Conservation (phyloP, 2,888 invertebrate genomes). For the Cantharis rufa region DNA sequence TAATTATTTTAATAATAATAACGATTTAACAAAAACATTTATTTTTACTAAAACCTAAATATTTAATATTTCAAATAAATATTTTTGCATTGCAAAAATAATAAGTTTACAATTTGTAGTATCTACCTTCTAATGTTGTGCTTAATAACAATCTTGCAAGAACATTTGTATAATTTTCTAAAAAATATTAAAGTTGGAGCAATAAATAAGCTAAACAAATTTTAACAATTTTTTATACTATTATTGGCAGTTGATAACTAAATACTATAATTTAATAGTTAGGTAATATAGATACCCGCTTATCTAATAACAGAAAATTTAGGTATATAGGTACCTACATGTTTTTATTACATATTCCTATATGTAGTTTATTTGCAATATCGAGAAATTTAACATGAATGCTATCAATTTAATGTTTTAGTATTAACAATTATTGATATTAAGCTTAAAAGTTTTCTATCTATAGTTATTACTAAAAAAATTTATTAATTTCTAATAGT, state of each 20-base stretch:
- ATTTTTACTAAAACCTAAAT: not conserved
- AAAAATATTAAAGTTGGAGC: not conserved
- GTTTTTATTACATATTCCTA: not conserved
- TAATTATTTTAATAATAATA: not conserved
- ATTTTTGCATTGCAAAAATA: not conserved
- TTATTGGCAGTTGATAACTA: slow-evolving; percentile 25
- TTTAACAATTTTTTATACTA: slow-evolving; percentile 12
- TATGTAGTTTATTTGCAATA: not conserved
- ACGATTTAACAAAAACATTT: not conserved
- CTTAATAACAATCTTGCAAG: not conserved
- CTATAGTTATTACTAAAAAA: not conserved
- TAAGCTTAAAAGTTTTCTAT: slow-evolving; percentile 21
- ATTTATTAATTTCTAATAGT: not conserved
- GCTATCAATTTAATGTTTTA: slow-evolving; percentile 16
- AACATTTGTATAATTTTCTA: not conserved
- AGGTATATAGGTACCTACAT: not conserved
- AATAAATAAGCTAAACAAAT: not conserved
- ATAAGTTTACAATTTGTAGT: not conserved
- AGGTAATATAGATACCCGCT: not conserved
- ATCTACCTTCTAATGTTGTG: not conserved
- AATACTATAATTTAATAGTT: slow-evolving; percentile 2
- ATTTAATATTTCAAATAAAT: not conserved
- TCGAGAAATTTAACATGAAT: slow-evolving; percentile 24
- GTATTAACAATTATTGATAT: slow-evolving; percentile 27
- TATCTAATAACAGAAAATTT: not conserved